These are phyloP conservation scores for Drosophila watanabei DNA, from an alignment of 1,140 invertebrate species.

Conservation along the genomic window DNA sequence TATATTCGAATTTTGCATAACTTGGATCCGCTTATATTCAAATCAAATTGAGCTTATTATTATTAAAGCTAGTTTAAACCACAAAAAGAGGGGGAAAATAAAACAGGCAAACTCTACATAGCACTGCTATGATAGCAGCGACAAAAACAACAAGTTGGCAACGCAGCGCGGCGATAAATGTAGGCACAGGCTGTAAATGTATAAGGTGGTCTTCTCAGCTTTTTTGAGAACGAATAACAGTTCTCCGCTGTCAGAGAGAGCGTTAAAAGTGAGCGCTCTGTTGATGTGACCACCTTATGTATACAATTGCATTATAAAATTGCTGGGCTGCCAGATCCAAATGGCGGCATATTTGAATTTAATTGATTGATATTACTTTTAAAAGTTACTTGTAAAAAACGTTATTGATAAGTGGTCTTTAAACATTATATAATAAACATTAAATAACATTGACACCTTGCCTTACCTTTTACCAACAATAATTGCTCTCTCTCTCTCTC, in stretches of 20 bases:
- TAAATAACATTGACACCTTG: neutral
- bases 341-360: neutral
- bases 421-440: neutral
- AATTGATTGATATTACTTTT: neutral
- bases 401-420: neutral
- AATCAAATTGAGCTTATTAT: too few relatives aligned
- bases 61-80: neutral
- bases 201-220: too few relatives aligned
- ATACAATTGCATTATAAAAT: too few relatives aligned
- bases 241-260: too few relatives aligned
- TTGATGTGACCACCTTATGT: too few relatives aligned
- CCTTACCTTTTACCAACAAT: neutral
- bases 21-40: neutral
- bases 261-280: too few relatives aligned
- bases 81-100: neutral
- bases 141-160: neutral
- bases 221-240: too few relatives aligned
- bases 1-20: neutral
- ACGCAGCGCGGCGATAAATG: neutral
- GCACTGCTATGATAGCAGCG: neutral
- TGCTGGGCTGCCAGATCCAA: neutral
- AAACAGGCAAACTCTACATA: neutral
- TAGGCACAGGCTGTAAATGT: too few relatives aligned
- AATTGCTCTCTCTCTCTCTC: neutral
- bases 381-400: neutral